Conservation (phyloP, 2,888 invertebrate genomes). For the Tetrapedia diversipes region DNA sequence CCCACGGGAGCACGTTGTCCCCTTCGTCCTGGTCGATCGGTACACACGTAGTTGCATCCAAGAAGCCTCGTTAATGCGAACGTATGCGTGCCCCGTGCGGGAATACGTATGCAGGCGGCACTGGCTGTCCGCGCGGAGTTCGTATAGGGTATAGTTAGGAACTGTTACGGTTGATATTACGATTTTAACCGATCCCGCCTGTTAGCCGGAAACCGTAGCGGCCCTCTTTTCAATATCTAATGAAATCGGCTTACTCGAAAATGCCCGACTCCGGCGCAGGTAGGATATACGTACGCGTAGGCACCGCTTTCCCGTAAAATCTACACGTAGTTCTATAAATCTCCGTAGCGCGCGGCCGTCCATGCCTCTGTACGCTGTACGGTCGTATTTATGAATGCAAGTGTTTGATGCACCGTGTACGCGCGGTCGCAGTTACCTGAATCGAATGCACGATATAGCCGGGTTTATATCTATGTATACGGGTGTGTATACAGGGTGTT, state of each 20-base stretch:
- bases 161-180: background rate
- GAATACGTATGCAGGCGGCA: slow-evolving; percentile 4
- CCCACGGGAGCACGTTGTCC: slow-evolving; percentile 43
- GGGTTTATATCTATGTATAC: slow-evolving; percentile 6
- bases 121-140: background rate
- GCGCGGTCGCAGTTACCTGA: background rate
- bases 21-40: slow-evolving; percentile 41
- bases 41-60: slow-evolving; percentile 49
- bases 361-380: background rate
- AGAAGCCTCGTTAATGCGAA: slow-evolving; percentile 37
- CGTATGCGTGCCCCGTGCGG: slow-evolving; percentile 6
- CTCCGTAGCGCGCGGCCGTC: slow-evolving; percentile 20
- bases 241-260: background rate
- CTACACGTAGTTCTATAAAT: slow-evolving; percentile 34
- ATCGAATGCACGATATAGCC: slow-evolving; percentile 29
- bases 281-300: background rate
- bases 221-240: background rate
- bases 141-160: background rate
- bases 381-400: slow-evolving; percentile 32
- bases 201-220: background rate
- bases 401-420: slow-evolving; percentile 26
- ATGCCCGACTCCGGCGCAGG: slow-evolving; percentile 1
- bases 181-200: background rate
- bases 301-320: slow-evolving; percentile 15
- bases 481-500: no score